Conservation (phyloP, 37 sponge, comb jelly and placozoan species). For the Amphimedon queenslandica region DNA sequence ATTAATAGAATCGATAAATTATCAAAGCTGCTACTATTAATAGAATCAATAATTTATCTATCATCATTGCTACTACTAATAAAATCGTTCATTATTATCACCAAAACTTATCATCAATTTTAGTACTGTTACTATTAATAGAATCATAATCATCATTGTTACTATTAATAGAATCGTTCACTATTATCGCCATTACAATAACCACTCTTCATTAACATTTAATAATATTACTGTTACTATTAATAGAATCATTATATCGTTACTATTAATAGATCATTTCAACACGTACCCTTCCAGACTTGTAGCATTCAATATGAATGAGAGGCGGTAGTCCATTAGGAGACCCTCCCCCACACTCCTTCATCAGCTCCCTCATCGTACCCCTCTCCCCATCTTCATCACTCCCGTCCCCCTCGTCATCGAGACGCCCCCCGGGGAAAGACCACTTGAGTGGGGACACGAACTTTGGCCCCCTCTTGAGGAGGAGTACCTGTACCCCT, state of each 20-base stretch:
- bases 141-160: too few relatives aligned
- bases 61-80: not conserved
- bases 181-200: too few relatives aligned
- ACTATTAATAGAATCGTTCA: not conserved
- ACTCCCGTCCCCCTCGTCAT: conserved; percentile 44
- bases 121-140: too few relatives aligned
- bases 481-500: conserved; percentile 45
- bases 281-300: conserved; percentile 50
- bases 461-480: conserved; percentile 30
- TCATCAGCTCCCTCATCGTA: conserved; percentile 53
- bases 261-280: not conserved
- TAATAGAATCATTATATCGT: too few relatives aligned
- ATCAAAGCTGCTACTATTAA: too few relatives aligned
- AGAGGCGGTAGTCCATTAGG: conserved; percentile 76
- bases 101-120: too few relatives aligned
- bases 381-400: conserved; percentile 70
- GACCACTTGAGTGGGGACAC: conserved; percentile 77
- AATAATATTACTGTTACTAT: too few relatives aligned
- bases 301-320: conserved; percentile 77
- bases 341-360: conserved; percentile 76
- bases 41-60: too few relatives aligned
- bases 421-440: conserved; percentile 79
- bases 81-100: not conserved
- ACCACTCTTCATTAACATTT: too few relatives aligned
- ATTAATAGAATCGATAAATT: too few relatives aligned